Evolutionary conservation across 2,113 vertebrate species (phyloP).

Genomic region (Theropithecus gelada): DNA sequence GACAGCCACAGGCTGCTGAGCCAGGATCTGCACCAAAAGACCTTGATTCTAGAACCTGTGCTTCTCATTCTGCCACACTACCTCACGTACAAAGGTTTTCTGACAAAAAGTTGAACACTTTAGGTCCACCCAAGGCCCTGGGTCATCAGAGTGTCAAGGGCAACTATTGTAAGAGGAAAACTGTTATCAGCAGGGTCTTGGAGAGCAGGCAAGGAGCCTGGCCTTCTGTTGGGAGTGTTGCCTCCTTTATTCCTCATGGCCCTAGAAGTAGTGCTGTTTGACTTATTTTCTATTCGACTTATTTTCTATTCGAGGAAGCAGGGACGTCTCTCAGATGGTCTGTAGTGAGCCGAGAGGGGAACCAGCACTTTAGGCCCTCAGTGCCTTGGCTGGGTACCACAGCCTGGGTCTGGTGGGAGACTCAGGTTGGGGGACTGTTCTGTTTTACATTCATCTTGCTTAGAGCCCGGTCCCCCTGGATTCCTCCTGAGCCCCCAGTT

Average conservation of each 20-base stretch:
- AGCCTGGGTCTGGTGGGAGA: neutral
- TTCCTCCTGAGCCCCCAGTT: neutral
- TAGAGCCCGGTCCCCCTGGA: neutral
- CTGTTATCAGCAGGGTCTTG: accelerated
- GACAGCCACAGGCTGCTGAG: neutral
- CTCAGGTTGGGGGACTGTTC: neutral
- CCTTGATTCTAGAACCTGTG: accelerated
- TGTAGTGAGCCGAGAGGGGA: neutral
- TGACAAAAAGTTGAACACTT: neutral
- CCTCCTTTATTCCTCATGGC: neutral
- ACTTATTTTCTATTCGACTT: neutral
- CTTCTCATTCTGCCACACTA: accelerated
- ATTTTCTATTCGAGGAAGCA: neutral
- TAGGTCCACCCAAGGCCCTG: no score
- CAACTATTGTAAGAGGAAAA: neutral
- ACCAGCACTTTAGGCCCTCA: neutral
- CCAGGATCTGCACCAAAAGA: neutral
- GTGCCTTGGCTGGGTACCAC: neutral
- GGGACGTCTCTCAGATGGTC: accelerated
- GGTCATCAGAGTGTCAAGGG: neutral
- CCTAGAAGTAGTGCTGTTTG: neutral
- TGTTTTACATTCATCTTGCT: neutral
- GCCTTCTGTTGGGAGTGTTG: neutral
- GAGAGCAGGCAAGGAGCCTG: accelerated
- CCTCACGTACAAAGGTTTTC: neutral